Evolutionary conservation across 2,888 invertebrate species (phyloP).

Genomic region (Sarcophaga caerulescens): DNA sequence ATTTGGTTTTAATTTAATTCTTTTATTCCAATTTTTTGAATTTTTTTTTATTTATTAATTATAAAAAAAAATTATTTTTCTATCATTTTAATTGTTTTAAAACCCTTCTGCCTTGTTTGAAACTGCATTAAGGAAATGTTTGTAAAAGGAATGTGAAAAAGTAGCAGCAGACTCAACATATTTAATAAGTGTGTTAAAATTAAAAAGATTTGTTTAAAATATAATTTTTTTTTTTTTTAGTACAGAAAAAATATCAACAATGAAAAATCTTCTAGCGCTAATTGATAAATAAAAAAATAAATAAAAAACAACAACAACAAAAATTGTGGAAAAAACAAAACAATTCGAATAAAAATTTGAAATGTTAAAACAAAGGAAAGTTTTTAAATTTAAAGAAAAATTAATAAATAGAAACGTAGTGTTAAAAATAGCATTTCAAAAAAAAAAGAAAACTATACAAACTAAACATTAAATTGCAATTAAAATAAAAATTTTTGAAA

Average conservation of each 20-base stretch:
- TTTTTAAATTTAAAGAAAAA: too few relatives aligned
- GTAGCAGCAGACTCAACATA: constrained; percentile 48
- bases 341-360: not conserved
- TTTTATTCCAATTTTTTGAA: not conserved
- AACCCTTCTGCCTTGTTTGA: not conserved
- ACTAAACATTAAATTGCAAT: too few relatives aligned
- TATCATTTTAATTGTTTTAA: too few relatives aligned
- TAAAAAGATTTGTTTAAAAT: constrained; percentile 69
- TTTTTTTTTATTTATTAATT: too few relatives aligned
- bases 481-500: too few relatives aligned
- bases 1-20: not conserved
- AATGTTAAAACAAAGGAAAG: not conserved
- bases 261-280: constrained; percentile 73
- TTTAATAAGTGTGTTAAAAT: constrained; percentile 49
- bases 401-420: too few relatives aligned
- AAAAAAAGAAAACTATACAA: too few relatives aligned
- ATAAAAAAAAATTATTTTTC: too few relatives aligned
- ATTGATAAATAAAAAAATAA: constrained; percentile 4
- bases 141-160: constrained; percentile 28
- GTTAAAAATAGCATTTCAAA: too few relatives aligned
- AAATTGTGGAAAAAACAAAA: not conserved
- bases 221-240: constrained; percentile 70
- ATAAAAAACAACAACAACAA: constrained; percentile 25
- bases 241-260: constrained; percentile 65
- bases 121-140: not conserved